Evolutionary conservation across 2,888 invertebrate genomes (phyloP).

Genomic region (Drosophila anomalipes): DNA sequence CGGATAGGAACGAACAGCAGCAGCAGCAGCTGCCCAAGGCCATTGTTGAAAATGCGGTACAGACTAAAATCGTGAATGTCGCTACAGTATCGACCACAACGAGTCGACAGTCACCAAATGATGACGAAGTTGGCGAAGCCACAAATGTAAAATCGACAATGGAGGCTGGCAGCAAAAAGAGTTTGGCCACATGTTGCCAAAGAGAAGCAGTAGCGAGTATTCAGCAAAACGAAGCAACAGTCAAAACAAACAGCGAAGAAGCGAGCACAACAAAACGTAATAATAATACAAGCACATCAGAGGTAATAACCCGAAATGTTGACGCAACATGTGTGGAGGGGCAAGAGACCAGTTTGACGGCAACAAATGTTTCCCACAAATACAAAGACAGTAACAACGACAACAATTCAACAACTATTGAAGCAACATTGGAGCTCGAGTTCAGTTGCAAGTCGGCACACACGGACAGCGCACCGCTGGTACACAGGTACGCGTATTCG

Average conservation of each 20-base stretch:
- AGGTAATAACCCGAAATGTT: conserved; percentile 46
- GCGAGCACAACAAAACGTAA: conserved; percentile 82
- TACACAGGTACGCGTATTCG: conserved; percentile 83
- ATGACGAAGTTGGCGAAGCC: conserved; percentile 23
- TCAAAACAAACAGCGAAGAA: conserved; percentile 77
- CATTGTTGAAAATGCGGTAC: conserved; percentile 24
- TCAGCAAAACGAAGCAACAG: conserved; percentile 58
- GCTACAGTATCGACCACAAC: conserved; percentile 16
- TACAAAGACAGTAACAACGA: conserved; percentile 41
- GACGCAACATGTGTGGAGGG: conserved; percentile 62
- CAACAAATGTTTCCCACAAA: conserved; percentile 58
- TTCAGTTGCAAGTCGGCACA: conserved; percentile 85
- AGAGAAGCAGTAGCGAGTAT: conserved; percentile 38
- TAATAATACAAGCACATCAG: conserved; percentile 23
- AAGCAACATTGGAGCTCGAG: conserved; percentile 63
- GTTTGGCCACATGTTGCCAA: conserved; percentile 68
- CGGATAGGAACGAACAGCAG: conserved; percentile 17
- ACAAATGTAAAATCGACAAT: conserved; percentile 25
- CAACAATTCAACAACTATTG: conserved; percentile 50
- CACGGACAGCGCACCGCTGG: conserved; percentile 83
- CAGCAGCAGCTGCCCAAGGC: conserved; percentile 28
- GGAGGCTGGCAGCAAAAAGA: conserved; percentile 44
- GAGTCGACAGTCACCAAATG: conserved; percentile 27
- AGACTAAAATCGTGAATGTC: conserved; percentile 17
- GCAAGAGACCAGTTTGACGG: conserved; percentile 57